phyloP scores from a whole-genome alignment of 2,888 invertebrate species.

The Uropetala carovei region DNA sequence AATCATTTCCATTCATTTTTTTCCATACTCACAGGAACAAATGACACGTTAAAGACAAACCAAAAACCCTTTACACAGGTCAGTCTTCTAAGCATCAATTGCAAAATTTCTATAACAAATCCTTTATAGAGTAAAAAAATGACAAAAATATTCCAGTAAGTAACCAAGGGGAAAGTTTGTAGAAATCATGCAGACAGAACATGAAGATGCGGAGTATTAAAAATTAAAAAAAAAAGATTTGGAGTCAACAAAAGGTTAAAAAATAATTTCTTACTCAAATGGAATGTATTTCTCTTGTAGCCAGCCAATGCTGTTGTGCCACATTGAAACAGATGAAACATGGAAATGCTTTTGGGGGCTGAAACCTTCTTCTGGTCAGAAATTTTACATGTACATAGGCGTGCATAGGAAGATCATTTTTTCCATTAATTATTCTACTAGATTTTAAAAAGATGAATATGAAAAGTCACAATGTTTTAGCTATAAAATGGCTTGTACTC shows the following conservation, averaged over 20 bases:
- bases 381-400: neutral
- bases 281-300: neutral
- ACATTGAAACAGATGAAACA: neutral
- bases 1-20: neutral
- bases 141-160: neutral
- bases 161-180: neutral
- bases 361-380: neutral
- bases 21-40: neutral
- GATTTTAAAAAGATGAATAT: neutral
- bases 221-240: neutral
- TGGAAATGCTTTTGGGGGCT: neutral
- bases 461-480: neutral
- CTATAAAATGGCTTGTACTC: conserved; percentile 11
- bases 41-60: neutral
- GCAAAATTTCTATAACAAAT: neutral
- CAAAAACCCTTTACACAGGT: neutral
- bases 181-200: neutral
- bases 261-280: neutral
- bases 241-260: neutral
- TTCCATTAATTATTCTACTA: neutral
- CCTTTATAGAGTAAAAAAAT: neutral
- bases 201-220: neutral
- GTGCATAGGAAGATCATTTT: neutral
- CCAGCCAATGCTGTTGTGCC: neutral
- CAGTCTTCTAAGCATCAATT: neutral